Conservation (phyloP, 2,113 vertebrate species). For the Brevimyrus niger region DNA sequence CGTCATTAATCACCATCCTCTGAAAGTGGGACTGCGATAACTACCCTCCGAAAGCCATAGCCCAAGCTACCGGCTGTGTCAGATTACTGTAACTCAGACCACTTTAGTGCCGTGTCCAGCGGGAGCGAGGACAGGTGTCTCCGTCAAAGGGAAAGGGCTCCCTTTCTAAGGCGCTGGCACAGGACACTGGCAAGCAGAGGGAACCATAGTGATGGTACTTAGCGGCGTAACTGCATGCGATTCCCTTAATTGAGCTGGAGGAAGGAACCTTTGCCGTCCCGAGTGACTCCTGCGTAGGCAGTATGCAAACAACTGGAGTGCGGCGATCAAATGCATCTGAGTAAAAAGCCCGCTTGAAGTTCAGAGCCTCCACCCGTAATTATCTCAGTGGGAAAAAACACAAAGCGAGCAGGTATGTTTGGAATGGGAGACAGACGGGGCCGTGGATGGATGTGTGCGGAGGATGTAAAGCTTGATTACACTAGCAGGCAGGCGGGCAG, state of each 20-base stretch:
- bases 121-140: constrained; percentile 21
- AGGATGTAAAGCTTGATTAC: neutral
- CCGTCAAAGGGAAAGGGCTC: neutral
- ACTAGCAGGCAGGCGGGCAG: neutral
- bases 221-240: neutral
- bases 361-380: neutral
- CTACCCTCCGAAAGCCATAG: neutral
- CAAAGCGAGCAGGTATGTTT: neutral
- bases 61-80: constrained; percentile 20
- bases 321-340: neutral
- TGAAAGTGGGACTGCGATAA: constrained; percentile 34
- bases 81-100: constrained; percentile 19
- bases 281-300: neutral
- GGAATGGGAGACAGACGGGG: neutral
- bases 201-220: neutral
- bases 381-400: neutral
- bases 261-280: neutral
- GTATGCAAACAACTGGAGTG: neutral
- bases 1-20: constrained; percentile 33
- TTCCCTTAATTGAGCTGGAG: neutral
- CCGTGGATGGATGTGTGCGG: neutral
- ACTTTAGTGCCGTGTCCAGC: neutral
- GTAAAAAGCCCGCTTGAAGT: neutral
- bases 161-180: neutral
- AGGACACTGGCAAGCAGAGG: neutral